phyloP scores from a whole-genome alignment of 1,140 invertebrate genomes.

The Parasteatoda tepidariorum region DNA sequence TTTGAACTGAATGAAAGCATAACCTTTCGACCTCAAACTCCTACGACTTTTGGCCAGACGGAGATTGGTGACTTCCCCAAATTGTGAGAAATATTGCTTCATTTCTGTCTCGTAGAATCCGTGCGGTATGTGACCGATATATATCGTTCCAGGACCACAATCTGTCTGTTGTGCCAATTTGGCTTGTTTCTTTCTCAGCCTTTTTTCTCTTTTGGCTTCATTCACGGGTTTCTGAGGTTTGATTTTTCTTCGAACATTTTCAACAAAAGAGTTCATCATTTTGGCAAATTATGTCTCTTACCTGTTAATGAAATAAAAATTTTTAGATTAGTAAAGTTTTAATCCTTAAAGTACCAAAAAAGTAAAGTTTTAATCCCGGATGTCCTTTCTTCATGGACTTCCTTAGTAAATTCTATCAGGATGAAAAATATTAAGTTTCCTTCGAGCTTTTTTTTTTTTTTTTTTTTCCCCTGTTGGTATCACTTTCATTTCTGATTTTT shows the following conservation, averaged over 20 bases:
- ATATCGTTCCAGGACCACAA: constrained; percentile 76
- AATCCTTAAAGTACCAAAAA: no score
- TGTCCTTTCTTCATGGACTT: no score
- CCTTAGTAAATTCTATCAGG: no score
- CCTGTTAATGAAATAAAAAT: neutral
- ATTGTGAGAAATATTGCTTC: constrained; percentile 86
- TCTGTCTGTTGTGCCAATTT: neutral
- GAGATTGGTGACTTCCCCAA: constrained; percentile 83
- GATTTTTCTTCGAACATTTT: constrained; percentile 38
- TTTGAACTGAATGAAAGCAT: constrained; percentile 89
- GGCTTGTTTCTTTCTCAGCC: constrained; percentile 11
- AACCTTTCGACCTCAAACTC: constrained; percentile 85
- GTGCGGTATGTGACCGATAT: constrained; percentile 88
- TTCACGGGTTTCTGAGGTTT: neutral
- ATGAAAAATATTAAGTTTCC: no score
- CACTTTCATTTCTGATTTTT: no score
- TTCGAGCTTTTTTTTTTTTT: no score
- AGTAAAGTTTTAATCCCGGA: no score
- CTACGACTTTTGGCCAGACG: constrained; percentile 81
- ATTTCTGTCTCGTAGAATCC: constrained; percentile 93
- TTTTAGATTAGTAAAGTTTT: no score
- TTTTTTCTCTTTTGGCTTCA: neutral
- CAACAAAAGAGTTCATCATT: constrained; percentile 55
- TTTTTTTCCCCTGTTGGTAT: no score
- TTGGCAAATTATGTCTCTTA: neutral